These are phyloP conservation scores for Apostichopus japonicus DNA, from an alignment of 35 echinoderm and acorn worm species.

Conservation along the genomic window DNA sequence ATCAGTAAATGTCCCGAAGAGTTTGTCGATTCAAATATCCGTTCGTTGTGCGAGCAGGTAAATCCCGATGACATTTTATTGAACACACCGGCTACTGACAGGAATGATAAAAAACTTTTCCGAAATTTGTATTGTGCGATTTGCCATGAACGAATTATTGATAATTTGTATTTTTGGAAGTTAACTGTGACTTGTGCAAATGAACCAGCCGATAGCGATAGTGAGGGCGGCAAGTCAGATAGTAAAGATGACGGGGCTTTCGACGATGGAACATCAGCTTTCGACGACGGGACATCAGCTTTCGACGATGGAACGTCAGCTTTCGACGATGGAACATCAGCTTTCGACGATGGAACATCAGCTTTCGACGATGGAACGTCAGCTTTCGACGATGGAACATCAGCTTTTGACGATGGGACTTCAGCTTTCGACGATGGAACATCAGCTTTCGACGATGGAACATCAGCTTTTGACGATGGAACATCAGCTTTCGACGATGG, in stretches of 20 bases:
- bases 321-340: neutral
- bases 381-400: neutral
- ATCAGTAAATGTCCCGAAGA: slow-evolving; percentile 15
- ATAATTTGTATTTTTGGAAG: slow-evolving; percentile 10
- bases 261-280: neutral
- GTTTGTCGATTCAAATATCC: neutral
- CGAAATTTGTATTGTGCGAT: slow-evolving; percentile 28
- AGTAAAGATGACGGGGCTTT: too few relatives aligned
- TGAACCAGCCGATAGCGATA: too few relatives aligned
- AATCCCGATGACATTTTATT: neutral
- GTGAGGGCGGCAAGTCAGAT: too few relatives aligned
- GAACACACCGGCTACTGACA: neutral
- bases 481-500: neutral
- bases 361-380: neutral
- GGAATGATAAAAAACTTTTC: neutral
- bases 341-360: neutral
- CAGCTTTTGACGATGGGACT: neutral
- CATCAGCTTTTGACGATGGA: neutral
- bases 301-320: neutral
- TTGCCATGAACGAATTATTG: neutral
- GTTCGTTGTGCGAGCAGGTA: slow-evolving; percentile 11
- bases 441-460: neutral
- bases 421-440: slow-evolving; percentile 1
- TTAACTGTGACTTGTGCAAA: neutral
- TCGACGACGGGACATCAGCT: neutral